Conservation (phyloP, 2,797 vertebrate species). For the Macroramphosus scolopax region DNA sequence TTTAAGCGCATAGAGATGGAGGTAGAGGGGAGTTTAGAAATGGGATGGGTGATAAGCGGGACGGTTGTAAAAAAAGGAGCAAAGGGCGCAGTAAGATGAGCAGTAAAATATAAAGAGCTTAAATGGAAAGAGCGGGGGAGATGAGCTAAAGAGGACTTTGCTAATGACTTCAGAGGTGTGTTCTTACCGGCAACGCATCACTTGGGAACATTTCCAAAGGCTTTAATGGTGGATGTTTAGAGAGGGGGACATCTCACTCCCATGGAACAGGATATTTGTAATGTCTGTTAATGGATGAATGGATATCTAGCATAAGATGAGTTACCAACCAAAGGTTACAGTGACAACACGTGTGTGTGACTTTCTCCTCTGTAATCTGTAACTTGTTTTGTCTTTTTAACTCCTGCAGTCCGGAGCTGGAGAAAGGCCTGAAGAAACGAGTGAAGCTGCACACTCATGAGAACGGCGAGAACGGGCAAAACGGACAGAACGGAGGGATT, state of each 20-base stretch:
- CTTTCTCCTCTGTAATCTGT: no score
- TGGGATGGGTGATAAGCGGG: conserved; percentile 15
- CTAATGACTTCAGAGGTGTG: conserved; percentile 37
- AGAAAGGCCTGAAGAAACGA: conserved; percentile 89
- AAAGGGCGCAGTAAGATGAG: conserved; percentile 29
- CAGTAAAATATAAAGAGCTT: conserved; percentile 40
- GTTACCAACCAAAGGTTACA: no score
- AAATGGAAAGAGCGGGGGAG: conserved; percentile 22
- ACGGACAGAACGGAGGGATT: conserved; percentile 78
- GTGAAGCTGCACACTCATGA: conserved; percentile 83
- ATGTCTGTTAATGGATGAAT: conserved; percentile 1
- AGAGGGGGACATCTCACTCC: conserved; percentile 2
- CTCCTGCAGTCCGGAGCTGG: conserved; percentile 85
- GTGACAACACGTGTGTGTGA: no score
- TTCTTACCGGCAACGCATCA: conserved; percentile 23
- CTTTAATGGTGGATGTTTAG: conserved; percentile 24
- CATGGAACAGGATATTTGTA: conserved; percentile 4
- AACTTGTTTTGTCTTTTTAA: neutral
- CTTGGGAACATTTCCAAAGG: conserved; percentile 43
- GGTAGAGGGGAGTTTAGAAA: conserved; percentile 24
- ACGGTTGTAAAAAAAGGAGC: conserved; percentile 32
- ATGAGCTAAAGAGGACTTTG: conserved; percentile 32
- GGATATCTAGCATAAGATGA: no score
- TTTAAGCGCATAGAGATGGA: conserved; percentile 53
- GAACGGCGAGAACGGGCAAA: conserved; percentile 80